Base-by-base conservation (phyloP, 2,797 vertebrate genomes). In the Urophycis tenuis region DNA sequence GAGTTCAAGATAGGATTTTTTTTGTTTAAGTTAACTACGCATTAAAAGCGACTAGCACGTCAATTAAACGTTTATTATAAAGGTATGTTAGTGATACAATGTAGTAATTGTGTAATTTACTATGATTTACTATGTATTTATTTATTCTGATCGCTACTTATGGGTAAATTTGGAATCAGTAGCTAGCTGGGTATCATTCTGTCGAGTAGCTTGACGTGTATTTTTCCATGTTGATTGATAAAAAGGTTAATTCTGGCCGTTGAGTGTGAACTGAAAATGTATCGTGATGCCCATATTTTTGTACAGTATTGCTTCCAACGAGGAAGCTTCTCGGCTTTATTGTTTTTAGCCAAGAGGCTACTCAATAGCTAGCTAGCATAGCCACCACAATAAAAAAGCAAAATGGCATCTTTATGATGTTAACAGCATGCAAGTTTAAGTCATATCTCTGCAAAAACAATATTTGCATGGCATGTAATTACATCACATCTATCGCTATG, bases 341-440 rank as follows among this genome's bases (percentile, higher is more conserved):
- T 67, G 60, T 67, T 67, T 9, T 29, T 67, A 25, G 60, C 25
- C 11, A 2, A 67, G 60, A 29, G 60, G 60, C 60, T 67, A 67
- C 25, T 67, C 30, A 19, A 33, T 2, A 75, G 75, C 39, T 78
- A 80, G 71, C n/a, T 78, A 79, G 84, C 82, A 78, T 79, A 87
- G 80, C 83, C 35, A 30, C n/a, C 67, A 77, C 70, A 34, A 73
- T 79, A 74, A 45, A 75, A 81, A 81, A 81, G 74, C 79, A 77
- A 80, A 81, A 81, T 79, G 60, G 84, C 78, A 81, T 67, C 74
- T 77, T 29, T 77, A 60, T 80, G 45, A 72, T 70, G 71, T 73
- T 29, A 60, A 81, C 81, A 83, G 80, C 88, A 88, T 82, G 82
- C 86, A 84, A 77, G 78, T 77, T 83, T 74, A 83, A 75, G 49